These are phyloP conservation scores for Bhutanitis thaidina DNA, from an alignment of 2,888 invertebrate genomes.

Conservation along the genomic window DNA sequence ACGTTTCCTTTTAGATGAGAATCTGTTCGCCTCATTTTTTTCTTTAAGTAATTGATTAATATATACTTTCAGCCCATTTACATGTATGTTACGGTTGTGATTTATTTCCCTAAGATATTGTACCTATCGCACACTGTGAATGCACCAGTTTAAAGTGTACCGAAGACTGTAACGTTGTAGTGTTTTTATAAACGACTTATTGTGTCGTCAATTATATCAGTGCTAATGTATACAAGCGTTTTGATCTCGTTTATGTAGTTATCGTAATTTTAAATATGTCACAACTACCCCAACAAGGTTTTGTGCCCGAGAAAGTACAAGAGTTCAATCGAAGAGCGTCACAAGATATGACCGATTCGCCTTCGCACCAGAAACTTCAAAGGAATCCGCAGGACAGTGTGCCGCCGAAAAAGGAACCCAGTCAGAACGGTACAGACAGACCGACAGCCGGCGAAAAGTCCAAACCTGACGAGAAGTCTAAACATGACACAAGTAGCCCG, in stretches of 20 bases:
- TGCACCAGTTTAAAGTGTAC: constrained; percentile 25
- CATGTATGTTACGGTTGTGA: constrained; percentile 66
- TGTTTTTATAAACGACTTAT: constrained; percentile 48
- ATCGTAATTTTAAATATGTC: constrained; percentile 45
- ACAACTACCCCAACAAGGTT: constrained; percentile 65
- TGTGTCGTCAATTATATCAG: constrained; percentile 44
- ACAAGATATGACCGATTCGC: constrained; percentile 56
- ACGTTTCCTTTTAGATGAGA: background rate
- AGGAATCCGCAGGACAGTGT: constrained; percentile 32
- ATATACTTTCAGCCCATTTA: constrained; percentile 31
- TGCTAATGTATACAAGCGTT: constrained; percentile 36
- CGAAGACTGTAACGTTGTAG: constrained; percentile 26
- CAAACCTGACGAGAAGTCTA: constrained; percentile 40
- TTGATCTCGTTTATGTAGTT: constrained; percentile 46
- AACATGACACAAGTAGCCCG: constrained; percentile 39
- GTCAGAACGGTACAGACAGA: constrained; percentile 43
- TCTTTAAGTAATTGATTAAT: constrained; percentile 11
- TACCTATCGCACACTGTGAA: constrained; percentile 35
- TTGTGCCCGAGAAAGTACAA: constrained; percentile 66
- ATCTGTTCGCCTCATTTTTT: background rate
- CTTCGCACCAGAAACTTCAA: constrained; percentile 34
- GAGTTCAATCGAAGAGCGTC: constrained; percentile 68
- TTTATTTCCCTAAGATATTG: constrained; percentile 50
- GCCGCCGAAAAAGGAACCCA: constrained; percentile 49
- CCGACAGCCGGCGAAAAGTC: constrained; percentile 26